Evolutionary conservation across 1,140 invertebrate genomes (phyloP).

Genomic region (Atta colombica): DNA sequence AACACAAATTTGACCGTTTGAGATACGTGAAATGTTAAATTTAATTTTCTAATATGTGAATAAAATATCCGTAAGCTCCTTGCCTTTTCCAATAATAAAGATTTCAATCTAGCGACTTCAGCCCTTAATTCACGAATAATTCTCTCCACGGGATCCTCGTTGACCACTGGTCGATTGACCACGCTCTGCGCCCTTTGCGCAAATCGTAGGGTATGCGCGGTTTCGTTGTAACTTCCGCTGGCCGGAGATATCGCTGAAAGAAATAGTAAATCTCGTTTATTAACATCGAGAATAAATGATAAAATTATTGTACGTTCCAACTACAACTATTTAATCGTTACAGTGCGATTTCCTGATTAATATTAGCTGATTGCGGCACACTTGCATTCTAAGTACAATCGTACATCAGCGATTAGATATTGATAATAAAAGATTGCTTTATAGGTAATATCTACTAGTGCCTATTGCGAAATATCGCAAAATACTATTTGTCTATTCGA

Average conservation of each 20-base stretch:
- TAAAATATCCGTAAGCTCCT: constrained; percentile 16
- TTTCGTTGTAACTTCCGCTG: constrained; percentile 90
- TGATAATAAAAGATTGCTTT: background rate
- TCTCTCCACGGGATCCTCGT: constrained; percentile 89
- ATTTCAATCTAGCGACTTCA: constrained; percentile 87
- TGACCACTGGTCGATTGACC: constrained; percentile 89
- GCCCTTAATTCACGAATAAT: constrained; percentile 87
- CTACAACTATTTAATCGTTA: constrained; percentile 36
- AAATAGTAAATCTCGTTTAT: constrained; percentile 21
- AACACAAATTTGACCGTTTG: no score
- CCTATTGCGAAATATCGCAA: constrained; percentile 10
- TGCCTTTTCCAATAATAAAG: constrained; percentile 81
- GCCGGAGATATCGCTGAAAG: constrained; percentile 90
- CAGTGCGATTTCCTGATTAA: constrained; percentile 36
- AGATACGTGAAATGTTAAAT: no score
- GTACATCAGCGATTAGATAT: constrained; percentile 18
- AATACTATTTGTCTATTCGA: background rate
- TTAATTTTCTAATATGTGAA: background rate
- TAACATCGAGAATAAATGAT: background rate
- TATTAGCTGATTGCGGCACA: background rate
- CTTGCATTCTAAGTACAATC: constrained; percentile 17
- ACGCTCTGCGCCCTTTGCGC: constrained; percentile 90
- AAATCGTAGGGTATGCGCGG: constrained; percentile 91
- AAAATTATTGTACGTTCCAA: background rate
- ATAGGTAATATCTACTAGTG: constrained; percentile 16